These are phyloP conservation scores for Mercenaria mercenaria DNA, from an alignment of 1,140 invertebrate genomes.

Conservation along the genomic window DNA sequence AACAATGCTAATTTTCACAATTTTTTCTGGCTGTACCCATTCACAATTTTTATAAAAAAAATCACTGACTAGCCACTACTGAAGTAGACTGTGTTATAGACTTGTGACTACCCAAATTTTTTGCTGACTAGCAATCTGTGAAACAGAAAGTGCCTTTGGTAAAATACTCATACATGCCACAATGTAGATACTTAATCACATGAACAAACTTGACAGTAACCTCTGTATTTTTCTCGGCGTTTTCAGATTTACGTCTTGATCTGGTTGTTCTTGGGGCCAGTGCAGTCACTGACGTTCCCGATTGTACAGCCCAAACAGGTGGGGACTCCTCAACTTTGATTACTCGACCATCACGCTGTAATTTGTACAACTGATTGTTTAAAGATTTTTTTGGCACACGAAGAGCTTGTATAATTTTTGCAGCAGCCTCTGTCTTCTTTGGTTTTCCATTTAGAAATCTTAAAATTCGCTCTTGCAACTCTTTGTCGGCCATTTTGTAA, in stretches of 20 bases:
- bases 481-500: conserved; percentile 42
- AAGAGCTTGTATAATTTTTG: conserved; percentile 7
- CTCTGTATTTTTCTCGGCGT: neutral
- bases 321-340: conserved; percentile 11
- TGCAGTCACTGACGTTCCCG: neutral
- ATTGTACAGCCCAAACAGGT: conserved; percentile 29
- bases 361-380: conserved; percentile 36
- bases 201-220: neutral
- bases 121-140: too few species aligned
- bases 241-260: neutral
- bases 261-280: neutral
- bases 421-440: conserved; percentile 5
- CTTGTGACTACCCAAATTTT: too few species aligned
- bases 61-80: too few species aligned
- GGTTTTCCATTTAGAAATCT: conserved; percentile 16
- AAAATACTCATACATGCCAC: too few species aligned
- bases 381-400: conserved; percentile 21
- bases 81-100: too few species aligned
- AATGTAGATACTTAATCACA: too few species aligned
- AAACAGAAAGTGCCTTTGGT: too few species aligned
- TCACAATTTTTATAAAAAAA: too few species aligned
- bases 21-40: too few species aligned
- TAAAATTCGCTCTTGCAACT: conserved; percentile 23
- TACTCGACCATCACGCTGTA: conserved; percentile 1
- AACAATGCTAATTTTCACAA: too few species aligned